Evolutionary conservation across 2,888 invertebrate species (phyloP).

Genomic region (Idaea aversata): DNA sequence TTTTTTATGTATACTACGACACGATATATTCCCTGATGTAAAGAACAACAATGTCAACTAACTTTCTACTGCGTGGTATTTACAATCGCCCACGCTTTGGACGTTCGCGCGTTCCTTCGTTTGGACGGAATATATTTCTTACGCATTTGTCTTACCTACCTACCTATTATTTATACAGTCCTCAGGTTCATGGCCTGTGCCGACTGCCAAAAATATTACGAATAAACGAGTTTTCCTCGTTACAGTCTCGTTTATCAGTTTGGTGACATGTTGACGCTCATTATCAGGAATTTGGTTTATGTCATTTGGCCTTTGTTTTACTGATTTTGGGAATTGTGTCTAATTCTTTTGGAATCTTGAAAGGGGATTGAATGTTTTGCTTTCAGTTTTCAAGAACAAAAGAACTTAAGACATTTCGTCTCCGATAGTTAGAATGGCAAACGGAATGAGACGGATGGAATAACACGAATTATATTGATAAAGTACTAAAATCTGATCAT

Average conservation of each 20-base stretch:
- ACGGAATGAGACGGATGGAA: no score
- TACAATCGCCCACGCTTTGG: neutral
- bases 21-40: neutral
- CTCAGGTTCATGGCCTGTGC: neutral
- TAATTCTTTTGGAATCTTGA: no score
- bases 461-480: no score
- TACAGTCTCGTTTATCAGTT: neutral
- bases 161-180: neutral
- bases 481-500: no score
- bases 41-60: neutral
- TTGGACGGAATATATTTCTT: neutral
- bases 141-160: neutral
- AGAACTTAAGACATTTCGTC: no score
- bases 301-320: neutral
- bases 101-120: neutral
- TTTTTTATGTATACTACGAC: neutral
- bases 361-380: no score
- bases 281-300: neutral
- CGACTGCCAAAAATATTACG: neutral
- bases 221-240: neutral
- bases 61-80: neutral
- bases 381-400: no score
- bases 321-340: no score
- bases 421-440: no score
- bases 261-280: neutral